Base-by-base conservation (phyloP, 2,888 invertebrate genomes). In the Erannis defoliaria region DNA sequence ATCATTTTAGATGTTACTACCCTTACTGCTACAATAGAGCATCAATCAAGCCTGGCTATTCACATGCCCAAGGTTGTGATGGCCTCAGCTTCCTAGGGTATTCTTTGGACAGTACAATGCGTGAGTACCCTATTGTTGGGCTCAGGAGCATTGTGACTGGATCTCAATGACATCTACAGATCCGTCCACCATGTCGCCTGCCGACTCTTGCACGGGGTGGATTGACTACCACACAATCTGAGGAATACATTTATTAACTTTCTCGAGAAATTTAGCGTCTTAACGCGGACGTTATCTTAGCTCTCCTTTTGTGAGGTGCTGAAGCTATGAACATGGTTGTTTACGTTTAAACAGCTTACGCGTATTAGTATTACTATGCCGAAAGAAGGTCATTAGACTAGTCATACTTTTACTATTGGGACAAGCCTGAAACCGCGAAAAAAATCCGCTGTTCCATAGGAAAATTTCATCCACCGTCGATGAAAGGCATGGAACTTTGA, bases 61-160 rank as follows among this genome's bases (percentile, higher is more conserved):
- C 84, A 83, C 70, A 81, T 79, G 84, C 83, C 89, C 90, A 90
- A 90, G 90, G 90, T 79, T 84, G 78, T 79, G 85, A 86, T 78
- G 86, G 82, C 82, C 87, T 80, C 77, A 74, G 85, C 82, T 90
- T 87, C 91, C 86, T 85, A 80, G 71, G 80, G 80, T 81, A 86
- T 85, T 85, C 85, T 86, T 84, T 81, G 78, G 91, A 91, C 91
- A 91, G 85, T 81, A 92, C 90, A 92, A 92, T 90, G 84, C 73
- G 65, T 71, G 75, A 77, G 82, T 71, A 76, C 71, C 65, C 85
- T 80, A 88, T 89, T 89, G 89, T 89, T 85, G 77, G 72, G 71
- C 46, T 46, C 33, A 42, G 45, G 37, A 56, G 53, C 45, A 67
- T 67, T 70, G 68, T 68, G 40, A 62, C 23, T 59, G 59, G 75